Base-by-base conservation (phyloP, 2,797 vertebrate species). In the Anisognathus igniventris region DNA sequence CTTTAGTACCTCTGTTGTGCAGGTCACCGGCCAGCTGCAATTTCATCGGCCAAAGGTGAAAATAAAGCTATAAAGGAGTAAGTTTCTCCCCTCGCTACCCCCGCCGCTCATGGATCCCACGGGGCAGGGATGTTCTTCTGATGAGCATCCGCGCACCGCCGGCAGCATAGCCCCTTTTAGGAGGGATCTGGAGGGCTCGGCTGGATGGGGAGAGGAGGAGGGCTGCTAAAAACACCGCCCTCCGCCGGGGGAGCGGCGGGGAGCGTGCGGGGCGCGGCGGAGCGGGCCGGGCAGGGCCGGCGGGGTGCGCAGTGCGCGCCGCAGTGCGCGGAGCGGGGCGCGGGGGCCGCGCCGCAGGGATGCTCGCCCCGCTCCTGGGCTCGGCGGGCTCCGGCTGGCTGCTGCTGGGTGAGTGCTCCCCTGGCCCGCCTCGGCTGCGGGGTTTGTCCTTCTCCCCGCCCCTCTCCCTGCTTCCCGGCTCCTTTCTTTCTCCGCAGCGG, bases 321-420 rank as follows among this genome's bases (percentile, higher is more conserved):
- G 90, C 87, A 93, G 95, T 87, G 92, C 96, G 94, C 93, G 96
- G 94, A 80, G 40, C 40, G 85, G 91, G 87, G 88, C 77, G 77
- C 33, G 21, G 47, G 33, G 88, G 95, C 93, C 73, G 88, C 89
- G 94, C 93, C 40, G 93, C 89, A 93, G 96, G 96, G 95, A 98
- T 98, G 98, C 97, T 98, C 91, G 96, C 97, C 90, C 97, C 97
- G 91, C 95, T 98, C 79, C 96, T 98, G 44, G 93, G 98, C 80
- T 97, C 97, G 4, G 97, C 96, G 61, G 97, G 97, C 83, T 98
- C 98, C 47, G 94, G 98, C 90, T 98, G 98, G 95, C 93, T 98
- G 91, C 93, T 98, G n/a, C 81, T 97, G 76, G 98, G 98, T 98
- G 95, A 98, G 98, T 95, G 64, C 35, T 35, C 35, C 60, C 47